phyloP scores from a whole-genome alignment of 2,888 invertebrate genomes.

The Sinopyrophorus schimmeli region DNA sequence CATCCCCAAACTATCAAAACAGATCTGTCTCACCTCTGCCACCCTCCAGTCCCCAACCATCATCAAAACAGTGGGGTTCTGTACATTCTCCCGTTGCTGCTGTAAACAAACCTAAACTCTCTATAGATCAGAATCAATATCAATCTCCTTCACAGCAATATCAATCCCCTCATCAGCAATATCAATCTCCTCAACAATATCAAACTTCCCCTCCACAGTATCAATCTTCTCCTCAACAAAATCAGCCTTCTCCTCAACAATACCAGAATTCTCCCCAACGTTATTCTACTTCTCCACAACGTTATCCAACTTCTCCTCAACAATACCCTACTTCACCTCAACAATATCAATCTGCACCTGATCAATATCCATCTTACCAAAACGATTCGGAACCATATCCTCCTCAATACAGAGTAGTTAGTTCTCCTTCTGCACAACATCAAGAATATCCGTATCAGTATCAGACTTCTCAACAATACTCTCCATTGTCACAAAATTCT shows the following conservation, averaged over 20 bases:
- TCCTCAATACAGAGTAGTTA: too few relatives aligned
- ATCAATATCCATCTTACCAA: too few relatives aligned
- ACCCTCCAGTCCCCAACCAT: too few relatives aligned
- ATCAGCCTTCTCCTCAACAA: slow-evolving; percentile 35
- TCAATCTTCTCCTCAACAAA: slow-evolving; percentile 35
- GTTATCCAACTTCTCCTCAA: slow-evolving; percentile 33
- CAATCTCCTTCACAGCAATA: slow-evolving; percentile 30
- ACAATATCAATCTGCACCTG: slow-evolving; percentile 14
- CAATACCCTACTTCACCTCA: slow-evolving; percentile 34
- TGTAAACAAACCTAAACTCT: slow-evolving; percentile 50
- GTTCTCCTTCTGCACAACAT: too few relatives aligned
- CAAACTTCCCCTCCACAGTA: slow-evolving; percentile 35
- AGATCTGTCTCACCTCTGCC: slow-evolving; percentile 39
- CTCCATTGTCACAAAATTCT: too few relatives aligned
- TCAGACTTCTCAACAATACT: too few relatives aligned
- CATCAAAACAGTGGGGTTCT: slow-evolving; percentile 55
- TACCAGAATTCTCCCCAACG: slow-evolving; percentile 37
- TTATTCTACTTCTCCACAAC: slow-evolving; percentile 31
- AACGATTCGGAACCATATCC: too few relatives aligned
- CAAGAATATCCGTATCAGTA: too few relatives aligned
- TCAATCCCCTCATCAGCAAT: slow-evolving; percentile 24
- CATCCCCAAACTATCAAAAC: slow-evolving; percentile 51
- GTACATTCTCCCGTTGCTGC: slow-evolving; percentile 55
- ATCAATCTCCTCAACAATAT: slow-evolving; percentile 33
- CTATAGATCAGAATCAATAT: slow-evolving; percentile 37